phyloP scores from a whole-genome alignment of 2,888 invertebrate species.

The Caenorhabditis zanzibari region DNA sequence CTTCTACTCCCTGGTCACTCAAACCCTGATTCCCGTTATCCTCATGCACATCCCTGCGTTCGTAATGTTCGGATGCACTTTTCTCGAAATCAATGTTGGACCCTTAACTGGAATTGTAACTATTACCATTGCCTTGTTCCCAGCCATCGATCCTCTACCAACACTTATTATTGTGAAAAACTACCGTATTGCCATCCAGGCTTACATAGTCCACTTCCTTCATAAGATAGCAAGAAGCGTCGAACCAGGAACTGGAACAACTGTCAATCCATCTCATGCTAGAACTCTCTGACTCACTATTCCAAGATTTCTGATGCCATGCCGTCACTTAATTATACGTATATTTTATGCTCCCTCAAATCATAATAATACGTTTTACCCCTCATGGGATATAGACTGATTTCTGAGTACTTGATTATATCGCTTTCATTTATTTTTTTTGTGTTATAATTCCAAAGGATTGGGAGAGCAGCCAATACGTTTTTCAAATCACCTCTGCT shows the following conservation, averaged over 20 bases:
- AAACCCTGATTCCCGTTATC: conserved; percentile 44
- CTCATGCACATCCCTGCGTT: conserved; percentile 42
- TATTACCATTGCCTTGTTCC: conserved; percentile 42
- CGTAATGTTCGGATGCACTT: conserved; percentile 24
- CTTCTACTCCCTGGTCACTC: conserved; percentile 32
- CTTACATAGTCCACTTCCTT: neutral
- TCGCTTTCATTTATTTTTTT: neutral
- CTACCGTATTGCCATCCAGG: conserved; percentile 28
- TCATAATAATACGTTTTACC: neutral
- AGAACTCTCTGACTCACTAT: neutral
- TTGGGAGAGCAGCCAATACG: conserved; percentile 3
- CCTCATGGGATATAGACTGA: neutral
- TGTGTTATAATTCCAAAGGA: too few species aligned
- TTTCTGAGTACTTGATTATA: neutral
- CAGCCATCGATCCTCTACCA: conserved; percentile 49
- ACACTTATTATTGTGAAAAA: conserved; percentile 42
- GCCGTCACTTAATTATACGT: conserved; percentile 19
- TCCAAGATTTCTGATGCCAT: conserved; percentile 13
- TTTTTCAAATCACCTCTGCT: neutral
- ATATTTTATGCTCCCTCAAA: neutral
- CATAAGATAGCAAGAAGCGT: neutral
- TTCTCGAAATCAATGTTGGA: conserved; percentile 35
- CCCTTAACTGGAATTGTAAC: conserved; percentile 23
- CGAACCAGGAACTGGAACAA: neutral
- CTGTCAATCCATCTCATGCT: neutral